These are phyloP conservation scores for Palythoa grandis DNA, from an alignment of 92 coral and sea anemone genomes.

Conservation along the genomic window DNA sequence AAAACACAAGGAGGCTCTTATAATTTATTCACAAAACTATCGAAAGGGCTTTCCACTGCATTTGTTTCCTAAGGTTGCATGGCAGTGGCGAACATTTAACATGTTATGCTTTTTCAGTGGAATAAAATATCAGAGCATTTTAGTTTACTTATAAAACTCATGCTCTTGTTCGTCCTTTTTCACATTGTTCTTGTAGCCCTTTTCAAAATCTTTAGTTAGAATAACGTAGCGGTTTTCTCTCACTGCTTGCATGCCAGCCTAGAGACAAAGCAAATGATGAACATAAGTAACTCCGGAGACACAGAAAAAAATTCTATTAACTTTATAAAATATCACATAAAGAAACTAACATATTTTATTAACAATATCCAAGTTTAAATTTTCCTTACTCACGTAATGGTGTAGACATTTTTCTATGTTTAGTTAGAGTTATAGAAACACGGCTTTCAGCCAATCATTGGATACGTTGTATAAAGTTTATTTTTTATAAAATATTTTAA, in stretches of 20 bases:
- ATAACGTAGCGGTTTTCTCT: constrained; percentile 95
- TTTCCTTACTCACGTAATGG: no score
- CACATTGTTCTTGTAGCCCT: constrained; percentile 97
- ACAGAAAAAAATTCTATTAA: no score
- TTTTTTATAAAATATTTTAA: no score
- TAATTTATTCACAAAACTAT: constrained; percentile 35
- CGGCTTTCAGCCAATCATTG: no score
- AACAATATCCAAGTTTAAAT: no score
- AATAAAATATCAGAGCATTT: no score
- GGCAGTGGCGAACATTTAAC: neutral
- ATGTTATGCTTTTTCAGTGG: neutral
- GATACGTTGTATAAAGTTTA: no score
- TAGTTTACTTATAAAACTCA: constrained; percentile 90
- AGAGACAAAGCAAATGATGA: neutral
- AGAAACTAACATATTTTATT: no score
- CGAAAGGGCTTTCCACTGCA: neutral
- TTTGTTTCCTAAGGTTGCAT: neutral
- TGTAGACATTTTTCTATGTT: no score
- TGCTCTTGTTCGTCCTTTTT: constrained; percentile 98
- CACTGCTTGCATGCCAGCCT: constrained; percentile 99
- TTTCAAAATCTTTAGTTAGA: constrained; percentile 94
- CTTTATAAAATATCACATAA: no score
- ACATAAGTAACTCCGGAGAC: neutral
- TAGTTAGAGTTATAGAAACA: no score
- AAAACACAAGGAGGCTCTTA: constrained; percentile 2